Conservation (phyloP, 2,888 invertebrate species). For the Halictus ligatus region DNA sequence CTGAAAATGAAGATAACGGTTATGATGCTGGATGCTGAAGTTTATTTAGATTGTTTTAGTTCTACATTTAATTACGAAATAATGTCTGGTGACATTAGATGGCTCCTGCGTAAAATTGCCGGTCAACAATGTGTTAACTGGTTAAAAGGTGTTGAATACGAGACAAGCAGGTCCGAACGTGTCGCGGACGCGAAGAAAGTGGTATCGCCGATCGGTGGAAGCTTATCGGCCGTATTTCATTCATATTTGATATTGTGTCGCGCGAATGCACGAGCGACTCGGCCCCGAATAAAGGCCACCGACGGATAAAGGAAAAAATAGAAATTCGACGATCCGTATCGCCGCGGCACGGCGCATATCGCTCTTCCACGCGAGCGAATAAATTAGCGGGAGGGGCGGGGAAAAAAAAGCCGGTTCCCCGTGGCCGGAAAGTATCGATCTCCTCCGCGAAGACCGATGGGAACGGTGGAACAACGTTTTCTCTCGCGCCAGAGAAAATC, state of each 20-base stretch:
- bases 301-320: neutral
- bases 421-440: neutral
- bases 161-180: too few species aligned
- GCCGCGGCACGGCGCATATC: neutral
- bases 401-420: neutral
- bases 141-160: too few species aligned
- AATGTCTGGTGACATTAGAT: too few species aligned
- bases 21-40: too few species aligned
- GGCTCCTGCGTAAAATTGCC: too few species aligned
- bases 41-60: too few species aligned
- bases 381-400: neutral
- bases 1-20: too few species aligned
- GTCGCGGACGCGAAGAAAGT: too few species aligned
- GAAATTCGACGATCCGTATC: conserved; percentile 11
- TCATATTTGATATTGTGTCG: neutral
- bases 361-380: neutral
- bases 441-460: neutral
- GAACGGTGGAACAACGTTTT: neutral
- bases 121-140: too few species aligned
- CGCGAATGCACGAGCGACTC: neutral
- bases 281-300: neutral
- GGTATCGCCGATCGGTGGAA: too few species aligned
- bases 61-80: too few species aligned
- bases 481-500: neutral
- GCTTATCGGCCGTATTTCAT: neutral